phyloP scores from a whole-genome alignment of 37 sponge, comb jelly and placozoan species.

The Mnemiopsis leidyi region DNA sequence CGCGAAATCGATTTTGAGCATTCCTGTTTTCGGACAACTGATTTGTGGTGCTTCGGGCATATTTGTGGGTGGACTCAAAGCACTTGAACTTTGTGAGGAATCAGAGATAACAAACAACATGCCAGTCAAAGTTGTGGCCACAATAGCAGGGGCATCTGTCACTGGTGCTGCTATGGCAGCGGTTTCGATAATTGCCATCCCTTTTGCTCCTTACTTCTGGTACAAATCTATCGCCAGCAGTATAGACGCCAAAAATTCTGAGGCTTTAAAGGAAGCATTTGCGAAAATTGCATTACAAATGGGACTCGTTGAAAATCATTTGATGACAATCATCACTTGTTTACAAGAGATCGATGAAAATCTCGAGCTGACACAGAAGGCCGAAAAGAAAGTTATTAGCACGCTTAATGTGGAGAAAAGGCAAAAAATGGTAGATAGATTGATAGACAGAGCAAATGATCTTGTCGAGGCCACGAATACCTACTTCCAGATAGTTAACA shows the following conservation, averaged over 20 bases:
- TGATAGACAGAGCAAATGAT: not conserved
- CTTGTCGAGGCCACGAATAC: not conserved
- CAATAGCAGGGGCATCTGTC: not conserved
- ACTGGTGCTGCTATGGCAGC: not conserved
- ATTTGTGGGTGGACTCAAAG: not conserved
- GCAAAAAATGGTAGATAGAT: not conserved
- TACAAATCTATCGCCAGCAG: not conserved
- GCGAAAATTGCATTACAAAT: not conserved
- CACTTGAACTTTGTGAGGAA: not conserved
- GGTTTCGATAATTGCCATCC: not conserved
- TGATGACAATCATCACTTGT: not conserved
- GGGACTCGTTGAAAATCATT: not conserved
- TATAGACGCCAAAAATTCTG: not conserved
- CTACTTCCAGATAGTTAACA: not conserved
- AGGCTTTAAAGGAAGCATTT: not conserved
- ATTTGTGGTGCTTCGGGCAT: not conserved
- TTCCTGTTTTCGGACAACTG: not conserved
- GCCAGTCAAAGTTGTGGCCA: not conserved
- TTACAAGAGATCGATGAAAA: not conserved
- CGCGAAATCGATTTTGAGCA: not conserved
- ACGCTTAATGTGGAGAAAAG: not conserved
- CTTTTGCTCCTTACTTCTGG: not conserved
- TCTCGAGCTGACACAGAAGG: not conserved
- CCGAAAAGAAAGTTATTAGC: not conserved
- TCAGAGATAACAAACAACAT: not conserved